These are phyloP conservation scores for Dromiciops gliroides DNA, from an alignment of 2,113 vertebrate species.

Conservation along the genomic window DNA sequence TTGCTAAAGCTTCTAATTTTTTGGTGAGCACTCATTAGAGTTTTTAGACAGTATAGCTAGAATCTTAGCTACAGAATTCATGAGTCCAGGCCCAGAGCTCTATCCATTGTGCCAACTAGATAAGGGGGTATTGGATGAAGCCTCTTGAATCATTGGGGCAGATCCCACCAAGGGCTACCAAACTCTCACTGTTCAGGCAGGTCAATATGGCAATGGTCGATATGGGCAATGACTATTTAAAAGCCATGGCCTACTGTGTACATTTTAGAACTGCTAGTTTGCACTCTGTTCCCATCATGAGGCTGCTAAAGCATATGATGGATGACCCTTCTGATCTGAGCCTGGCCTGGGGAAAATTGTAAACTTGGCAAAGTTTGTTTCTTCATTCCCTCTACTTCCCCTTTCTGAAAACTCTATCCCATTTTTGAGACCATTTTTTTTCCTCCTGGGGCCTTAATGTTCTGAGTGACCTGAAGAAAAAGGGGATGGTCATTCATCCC, in stretches of 20 bases:
- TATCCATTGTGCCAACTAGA: neutral
- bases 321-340: conserved; percentile 22
- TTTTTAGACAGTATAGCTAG: too few relatives aligned
- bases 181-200: neutral
- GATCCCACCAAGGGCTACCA: neutral
- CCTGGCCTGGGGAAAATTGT: too few relatives aligned
- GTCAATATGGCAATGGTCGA: neutral
- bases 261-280: conserved; percentile 33
- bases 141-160: neutral
- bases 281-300: neutral
- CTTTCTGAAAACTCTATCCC: conserved; percentile 39
- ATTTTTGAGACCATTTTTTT: neutral
- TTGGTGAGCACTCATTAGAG: too few relatives aligned
- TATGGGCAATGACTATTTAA: neutral
- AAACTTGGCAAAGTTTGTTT: conserved; percentile 7
- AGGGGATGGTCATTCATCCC: neutral
- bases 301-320: conserved; percentile 13
- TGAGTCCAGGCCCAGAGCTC: neutral
- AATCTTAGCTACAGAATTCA: too few relatives aligned
- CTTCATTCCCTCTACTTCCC: conserved; percentile 3
- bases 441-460: neutral
- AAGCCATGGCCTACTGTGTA: neutral
- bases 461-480: conserved; percentile 4
- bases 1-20: too few relatives aligned
- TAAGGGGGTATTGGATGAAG: neutral